Base-by-base conservation (phyloP, 2,888 invertebrate genomes). In the Phyllotreta cruciferae region DNA sequence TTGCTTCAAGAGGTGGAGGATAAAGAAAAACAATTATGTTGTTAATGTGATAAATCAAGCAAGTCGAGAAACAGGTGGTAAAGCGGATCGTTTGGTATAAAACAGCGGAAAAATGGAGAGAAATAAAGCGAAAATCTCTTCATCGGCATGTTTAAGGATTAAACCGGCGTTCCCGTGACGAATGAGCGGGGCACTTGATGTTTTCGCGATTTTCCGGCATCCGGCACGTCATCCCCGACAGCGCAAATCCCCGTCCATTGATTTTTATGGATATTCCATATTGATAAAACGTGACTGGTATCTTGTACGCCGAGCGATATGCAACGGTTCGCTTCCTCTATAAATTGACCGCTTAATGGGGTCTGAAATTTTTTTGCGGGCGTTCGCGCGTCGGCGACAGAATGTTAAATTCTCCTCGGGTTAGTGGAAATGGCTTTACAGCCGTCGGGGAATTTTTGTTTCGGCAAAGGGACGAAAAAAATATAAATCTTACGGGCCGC, bases 221-320 rank as follows among this genome's bases (percentile, higher is more conserved):
- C 24, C 24, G 24, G 24, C 24, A 24, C 24, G 4, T 24, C 24
- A 24, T 24, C 24, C 24, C 4, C 24, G 24, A 24, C 24, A n/a
- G 24, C 52, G 54, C 62, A 61, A 67, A 66, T 67, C 66, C 66
- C 63, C 66, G 47, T 63, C 68, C 67, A 70, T 70, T 70, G 70
- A 70, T 70, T 70, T 70, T 66, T 70, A 70, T 67, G 68, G 66
- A 60, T 64, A 62, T 68, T 70, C 67, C 67, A 70, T 67, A 63
- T 66, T 62, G 66, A 68, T 68, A 68, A 56, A 66, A 70, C 68
- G 70, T 69, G 67, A 69, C 56, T 56, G 56, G 52, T 60, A 56
- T 24, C 24, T 24, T 55, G 39, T 49, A 52, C 37, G 50, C n/a
- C 63, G 60, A 49, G 47, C 58, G 63, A 61, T 62, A 56, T 63